Conservation (phyloP, 2,113 vertebrate genomes). For the Burhinus bistriatus region DNA sequence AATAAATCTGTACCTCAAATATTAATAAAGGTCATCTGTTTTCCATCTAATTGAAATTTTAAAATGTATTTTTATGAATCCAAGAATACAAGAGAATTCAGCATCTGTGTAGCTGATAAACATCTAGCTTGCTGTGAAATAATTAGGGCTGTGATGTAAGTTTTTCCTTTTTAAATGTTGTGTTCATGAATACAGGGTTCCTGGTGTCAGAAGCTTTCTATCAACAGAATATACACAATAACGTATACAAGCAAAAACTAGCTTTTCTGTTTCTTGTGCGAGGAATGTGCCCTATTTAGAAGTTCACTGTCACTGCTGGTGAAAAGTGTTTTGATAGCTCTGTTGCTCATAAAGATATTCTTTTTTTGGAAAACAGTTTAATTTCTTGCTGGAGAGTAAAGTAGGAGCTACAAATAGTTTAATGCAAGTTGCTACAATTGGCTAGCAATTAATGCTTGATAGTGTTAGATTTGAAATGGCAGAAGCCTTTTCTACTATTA, state of each 20-base stretch:
- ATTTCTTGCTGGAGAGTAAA: neutral
- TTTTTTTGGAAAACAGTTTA: neutral
- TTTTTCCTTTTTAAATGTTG: neutral
- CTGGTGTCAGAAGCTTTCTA: neutral
- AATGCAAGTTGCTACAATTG: neutral
- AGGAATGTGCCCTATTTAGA: neutral
- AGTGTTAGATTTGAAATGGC: neutral
- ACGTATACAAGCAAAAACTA: neutral
- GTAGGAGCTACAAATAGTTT: neutral
- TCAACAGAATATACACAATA: neutral
- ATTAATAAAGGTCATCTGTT: neutral
- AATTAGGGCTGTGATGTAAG: neutral
- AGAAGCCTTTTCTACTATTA: neutral
- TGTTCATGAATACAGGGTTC: neutral
- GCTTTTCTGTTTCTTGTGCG: neutral
- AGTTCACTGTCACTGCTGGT: neutral
- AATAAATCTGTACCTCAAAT: neutral
- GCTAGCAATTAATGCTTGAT: neutral
- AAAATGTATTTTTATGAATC: neutral
- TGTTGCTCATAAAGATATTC: neutral
- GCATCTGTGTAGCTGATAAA: neutral
- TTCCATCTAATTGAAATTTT: neutral
- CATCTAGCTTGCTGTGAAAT: neutral
- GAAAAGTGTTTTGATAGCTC: neutral
- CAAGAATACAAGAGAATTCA: neutral